Evolutionary conservation across 1,140 invertebrate genomes (phyloP).

Genomic region (Lepidurus apus): DNA sequence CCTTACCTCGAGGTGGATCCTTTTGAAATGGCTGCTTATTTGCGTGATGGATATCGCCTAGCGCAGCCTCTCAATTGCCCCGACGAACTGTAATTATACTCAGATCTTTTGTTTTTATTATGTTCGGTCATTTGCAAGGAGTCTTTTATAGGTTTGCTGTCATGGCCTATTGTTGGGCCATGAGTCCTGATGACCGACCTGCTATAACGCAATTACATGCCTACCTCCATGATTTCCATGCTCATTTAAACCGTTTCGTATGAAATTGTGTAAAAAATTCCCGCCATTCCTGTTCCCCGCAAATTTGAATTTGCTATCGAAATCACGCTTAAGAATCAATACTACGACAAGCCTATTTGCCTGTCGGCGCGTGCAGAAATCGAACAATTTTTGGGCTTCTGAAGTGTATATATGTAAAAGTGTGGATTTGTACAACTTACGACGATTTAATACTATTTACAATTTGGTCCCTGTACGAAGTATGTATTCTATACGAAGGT

Average conservation of each 20-base stretch:
- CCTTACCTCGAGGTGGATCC: constrained; percentile 85
- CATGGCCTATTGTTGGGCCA: constrained; percentile 87
- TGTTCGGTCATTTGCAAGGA: background rate
- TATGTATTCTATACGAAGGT: too few species aligned
- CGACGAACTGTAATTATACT: constrained; percentile 76
- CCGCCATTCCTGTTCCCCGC: background rate
- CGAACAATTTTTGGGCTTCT: too few species aligned
- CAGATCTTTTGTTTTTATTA: background rate
- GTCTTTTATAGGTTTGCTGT: constrained; percentile 64
- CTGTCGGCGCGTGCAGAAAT: too few species aligned
- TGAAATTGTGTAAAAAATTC: constrained; percentile 6
- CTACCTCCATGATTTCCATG: constrained; percentile 74
- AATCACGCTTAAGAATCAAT: background rate
- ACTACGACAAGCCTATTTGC: too few species aligned
- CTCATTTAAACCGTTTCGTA: constrained; percentile 31
- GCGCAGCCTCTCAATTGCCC: constrained; percentile 88
- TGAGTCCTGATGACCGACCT: constrained; percentile 68
- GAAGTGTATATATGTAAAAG: too few species aligned
- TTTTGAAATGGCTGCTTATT: constrained; percentile 80
- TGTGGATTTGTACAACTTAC: too few species aligned
- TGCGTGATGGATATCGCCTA: constrained; percentile 80
- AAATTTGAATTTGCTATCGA: background rate
- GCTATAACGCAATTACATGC: constrained; percentile 77
- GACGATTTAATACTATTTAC: too few species aligned
- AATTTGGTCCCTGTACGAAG: too few species aligned